Evolutionary conservation across 2,888 invertebrate species (phyloP).

Genomic region (Meganola albula): DNA sequence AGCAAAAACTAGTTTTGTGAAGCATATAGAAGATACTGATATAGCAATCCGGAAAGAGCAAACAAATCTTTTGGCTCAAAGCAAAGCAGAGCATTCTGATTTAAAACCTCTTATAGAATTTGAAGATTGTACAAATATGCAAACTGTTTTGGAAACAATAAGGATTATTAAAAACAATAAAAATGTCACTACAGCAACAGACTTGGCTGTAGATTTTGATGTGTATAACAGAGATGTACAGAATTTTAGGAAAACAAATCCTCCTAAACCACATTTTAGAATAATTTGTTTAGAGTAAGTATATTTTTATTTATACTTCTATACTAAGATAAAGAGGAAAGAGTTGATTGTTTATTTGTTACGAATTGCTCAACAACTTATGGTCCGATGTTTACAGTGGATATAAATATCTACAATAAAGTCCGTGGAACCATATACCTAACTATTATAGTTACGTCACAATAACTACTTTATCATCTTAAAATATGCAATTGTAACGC

Average conservation of each 20-base stretch:
- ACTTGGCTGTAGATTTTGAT: conserved; percentile 54
- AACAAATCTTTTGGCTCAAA: conserved; percentile 9
- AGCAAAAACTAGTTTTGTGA: conserved; percentile 49
- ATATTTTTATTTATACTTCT: conserved; percentile 16
- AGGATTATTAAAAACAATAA: conserved; percentile 47
- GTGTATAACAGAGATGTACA: conserved; percentile 63
- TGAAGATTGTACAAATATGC: conserved; percentile 47
- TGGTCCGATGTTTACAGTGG: no score
- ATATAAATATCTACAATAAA: no score
- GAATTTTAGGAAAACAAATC: conserved; percentile 56
- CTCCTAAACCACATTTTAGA: conserved; percentile 61
- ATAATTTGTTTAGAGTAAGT: conserved; percentile 64
- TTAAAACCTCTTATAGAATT: conserved; percentile 42
- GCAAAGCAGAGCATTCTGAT: conserved; percentile 22
- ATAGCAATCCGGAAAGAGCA: conserved; percentile 32
- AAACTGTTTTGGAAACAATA: conserved; percentile 47
- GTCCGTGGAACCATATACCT: no score
- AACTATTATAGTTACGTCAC: no score
- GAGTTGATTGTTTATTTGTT: no score
- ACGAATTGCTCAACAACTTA: no score
- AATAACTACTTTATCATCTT: no score
- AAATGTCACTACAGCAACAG: conserved; percentile 26
- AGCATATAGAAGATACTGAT: conserved; percentile 43
- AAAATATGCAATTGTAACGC: no score
- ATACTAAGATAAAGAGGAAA: no score